Percentiles rank a stretch among this genome's conserved stretches.
These are phyloP conservation scores for Sylvicapra grimmia DNA, from an alignment of 2,113 vertebrate genomes.

Conservation along the genomic window DNA sequence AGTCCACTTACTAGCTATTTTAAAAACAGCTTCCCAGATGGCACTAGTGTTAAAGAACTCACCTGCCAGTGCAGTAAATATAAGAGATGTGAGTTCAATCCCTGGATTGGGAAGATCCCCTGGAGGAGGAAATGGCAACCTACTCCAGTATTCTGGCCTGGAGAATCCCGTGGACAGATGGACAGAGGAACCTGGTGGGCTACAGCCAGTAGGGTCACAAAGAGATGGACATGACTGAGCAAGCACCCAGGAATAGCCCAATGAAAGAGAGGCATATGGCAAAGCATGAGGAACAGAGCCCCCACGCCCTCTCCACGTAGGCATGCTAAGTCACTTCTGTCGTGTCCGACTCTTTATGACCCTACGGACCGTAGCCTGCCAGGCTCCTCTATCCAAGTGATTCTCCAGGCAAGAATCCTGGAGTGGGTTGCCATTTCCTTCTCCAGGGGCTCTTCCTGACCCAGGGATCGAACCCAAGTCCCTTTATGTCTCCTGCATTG, in stretches of 20 bases:
- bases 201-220: not conserved
- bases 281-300: not conserved
- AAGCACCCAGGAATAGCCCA: not conserved
- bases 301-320: too few species aligned
- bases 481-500: not conserved
- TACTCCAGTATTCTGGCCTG: not conserved
- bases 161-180: not conserved
- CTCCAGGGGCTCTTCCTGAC: not conserved
- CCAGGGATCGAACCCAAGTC: not conserved
- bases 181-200: not conserved
- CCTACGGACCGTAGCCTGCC: not conserved
- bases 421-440: not conserved
- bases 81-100: not conserved
- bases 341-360: accelerated
- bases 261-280: not conserved
- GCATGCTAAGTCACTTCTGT: not conserved
- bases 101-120: not conserved
- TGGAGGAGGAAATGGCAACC: not conserved
- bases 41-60: not conserved
- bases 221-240: not conserved
- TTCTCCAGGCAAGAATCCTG: not conserved
- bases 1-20: not conserved
- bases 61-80: not conserved
- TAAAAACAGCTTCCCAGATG: not conserved
- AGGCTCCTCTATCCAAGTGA: not conserved